Conservation (phyloP, 2,888 invertebrate genomes). For the Ochropleura leucogaster region DNA sequence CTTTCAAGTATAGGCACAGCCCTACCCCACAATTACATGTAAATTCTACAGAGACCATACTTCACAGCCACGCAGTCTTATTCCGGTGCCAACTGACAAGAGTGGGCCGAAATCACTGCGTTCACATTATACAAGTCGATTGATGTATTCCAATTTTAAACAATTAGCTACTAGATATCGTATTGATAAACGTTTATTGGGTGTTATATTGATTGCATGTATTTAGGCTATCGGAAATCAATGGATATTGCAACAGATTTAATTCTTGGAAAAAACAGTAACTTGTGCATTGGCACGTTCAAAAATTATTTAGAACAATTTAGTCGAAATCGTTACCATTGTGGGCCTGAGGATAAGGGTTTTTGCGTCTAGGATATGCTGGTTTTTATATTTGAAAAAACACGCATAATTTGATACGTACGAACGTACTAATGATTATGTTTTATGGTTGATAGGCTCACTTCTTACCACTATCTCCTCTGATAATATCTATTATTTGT, state of each 20-base stretch:
- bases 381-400: not conserved
- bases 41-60: slow-evolving; percentile 18
- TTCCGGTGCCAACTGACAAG: slow-evolving; percentile 49
- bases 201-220: slow-evolving; percentile 11
- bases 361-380: too few species aligned
- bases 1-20: not conserved
- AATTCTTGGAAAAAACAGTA: not conserved
- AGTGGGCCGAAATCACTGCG: slow-evolving; percentile 43
- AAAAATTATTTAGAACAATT: not conserved
- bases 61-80: slow-evolving; percentile 4
- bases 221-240: slow-evolving; percentile 32
- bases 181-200: slow-evolving; percentile 30
- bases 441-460: not conserved
- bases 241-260: slow-evolving; percentile 23
- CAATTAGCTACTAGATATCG: slow-evolving; percentile 14
- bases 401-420: not conserved
- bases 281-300: slow-evolving; percentile 8
- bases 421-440: not conserved
- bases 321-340: not conserved
- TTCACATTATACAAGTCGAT: slow-evolving; percentile 26
- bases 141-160: slow-evolving; percentile 10
- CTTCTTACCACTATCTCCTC: not conserved
- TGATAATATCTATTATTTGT: not conserved
- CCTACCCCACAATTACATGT: slow-evolving; percentile 43
- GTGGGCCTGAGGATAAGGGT: not conserved